Evolutionary conservation across 37 sponge, comb jelly and placozoan species (phyloP), one percentile per base, ranked within the genome.

Genomic region (Beroe ovata): DNA sequence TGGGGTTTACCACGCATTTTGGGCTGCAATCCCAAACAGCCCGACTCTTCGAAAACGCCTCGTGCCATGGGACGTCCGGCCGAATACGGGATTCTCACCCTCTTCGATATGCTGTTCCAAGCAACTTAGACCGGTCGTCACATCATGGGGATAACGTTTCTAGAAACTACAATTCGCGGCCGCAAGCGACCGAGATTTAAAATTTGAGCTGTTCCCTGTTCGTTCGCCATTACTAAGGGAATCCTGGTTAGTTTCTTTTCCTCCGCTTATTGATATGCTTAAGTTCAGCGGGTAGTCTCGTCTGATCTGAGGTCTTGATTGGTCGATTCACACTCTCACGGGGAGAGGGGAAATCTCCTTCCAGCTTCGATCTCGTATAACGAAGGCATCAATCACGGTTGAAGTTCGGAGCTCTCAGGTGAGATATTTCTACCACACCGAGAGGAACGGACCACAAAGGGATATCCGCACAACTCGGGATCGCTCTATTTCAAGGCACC

Each of bases 161-260:
- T 88, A 36, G 64, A 89, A 90, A 77, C 92, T 60, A 90, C 92
- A 90, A 90, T 90, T 92, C 92, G 88, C 90, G 47, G 88, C 29
- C 60, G 60, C 60, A 90, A 26, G 64, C 88, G 60, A 59, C 93
- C 72, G 94, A 90, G 94, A 93, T 92, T 93, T 61, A 37, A 90
- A 64, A 89, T 89, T 91, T 90, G 94, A 92, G 94, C 94, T 93
- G 38, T 92, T 93, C 94, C 94, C 94, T 42, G 92, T 93, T 93
- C 92, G 89, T 92, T 93, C 92, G 94, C 92, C 94, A 92, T 90
- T 93, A 92, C 92, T 93, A 91, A 39, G 94, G 94, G 94, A 93
- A 93, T 93, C 71, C 71, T 91, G 35, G 92, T 88, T n/a, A n/a
- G n/a, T n/a, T n/a, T n/a, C n/a, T n/a, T n/a, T n/a, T n/a, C n/a